Percentiles rank a stretch among this genome's conserved stretches.
Conservation (phyloP, 2,113 vertebrate genomes). For the Fregata magnificens region DNA sequence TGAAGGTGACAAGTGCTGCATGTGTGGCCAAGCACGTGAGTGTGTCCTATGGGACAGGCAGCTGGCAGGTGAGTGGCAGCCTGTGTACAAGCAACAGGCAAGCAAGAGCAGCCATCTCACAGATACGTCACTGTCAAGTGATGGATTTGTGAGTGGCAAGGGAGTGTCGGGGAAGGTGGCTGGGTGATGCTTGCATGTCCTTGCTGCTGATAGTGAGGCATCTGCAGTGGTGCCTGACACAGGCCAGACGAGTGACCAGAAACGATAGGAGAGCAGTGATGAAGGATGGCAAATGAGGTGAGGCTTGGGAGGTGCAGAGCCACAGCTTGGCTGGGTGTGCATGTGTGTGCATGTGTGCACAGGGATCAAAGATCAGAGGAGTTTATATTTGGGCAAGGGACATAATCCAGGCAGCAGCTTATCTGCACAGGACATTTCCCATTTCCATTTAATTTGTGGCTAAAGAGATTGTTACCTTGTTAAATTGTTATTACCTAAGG, state of each 20-base stretch:
- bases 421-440: slow-evolving; percentile 61
- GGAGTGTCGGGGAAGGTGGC: not conserved
- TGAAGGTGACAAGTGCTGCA: not conserved
- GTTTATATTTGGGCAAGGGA: slow-evolving; percentile 35
- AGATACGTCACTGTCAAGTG: not conserved
- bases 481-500: slow-evolving; percentile 58
- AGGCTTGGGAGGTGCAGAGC: not conserved
- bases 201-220: not conserved
- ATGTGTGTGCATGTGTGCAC: not conserved
- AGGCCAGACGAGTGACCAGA: not conserved
- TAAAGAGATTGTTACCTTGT: slow-evolving; percentile 64
- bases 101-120: not conserved
- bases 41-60: not conserved
- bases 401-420: slow-evolving; percentile 53
- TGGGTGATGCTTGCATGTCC: not conserved
- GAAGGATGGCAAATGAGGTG: not conserved
- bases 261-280: not conserved
- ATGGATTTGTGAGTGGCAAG: not conserved
- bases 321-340: not conserved
- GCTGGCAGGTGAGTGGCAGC: not conserved
- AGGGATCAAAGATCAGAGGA: slow-evolving; percentile 50
- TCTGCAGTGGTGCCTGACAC: not conserved
- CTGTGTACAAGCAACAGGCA: not conserved
- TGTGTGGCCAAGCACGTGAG: accelerated
- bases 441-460: slow-evolving; percentile 58